These are phyloP conservation scores for Anthoscopus minutus DNA, from an alignment of 2,113 vertebrate genomes.

Conservation along the genomic window DNA sequence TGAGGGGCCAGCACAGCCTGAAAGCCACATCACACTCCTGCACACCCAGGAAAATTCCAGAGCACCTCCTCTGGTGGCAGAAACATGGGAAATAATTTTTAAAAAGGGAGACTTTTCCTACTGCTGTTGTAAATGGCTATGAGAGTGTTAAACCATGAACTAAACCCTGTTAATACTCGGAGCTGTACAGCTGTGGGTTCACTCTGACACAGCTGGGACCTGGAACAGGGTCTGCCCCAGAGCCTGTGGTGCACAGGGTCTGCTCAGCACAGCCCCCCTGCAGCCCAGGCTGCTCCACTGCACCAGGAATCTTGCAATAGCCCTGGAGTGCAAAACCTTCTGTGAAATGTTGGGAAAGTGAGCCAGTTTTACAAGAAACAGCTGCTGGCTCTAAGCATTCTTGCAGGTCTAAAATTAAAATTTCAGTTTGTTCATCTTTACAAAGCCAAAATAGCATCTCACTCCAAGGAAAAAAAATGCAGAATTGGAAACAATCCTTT, in stretches of 20 bases:
- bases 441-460: background rate
- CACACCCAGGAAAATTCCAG: background rate
- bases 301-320: background rate
- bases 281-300: background rate
- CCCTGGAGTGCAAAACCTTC: background rate
- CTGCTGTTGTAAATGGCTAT: background rate
- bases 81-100: background rate
- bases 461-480: background rate
- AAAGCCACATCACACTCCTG: too few species aligned
- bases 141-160: background rate
- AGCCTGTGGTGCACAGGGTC: background rate
- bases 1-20: background rate
- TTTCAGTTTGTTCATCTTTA: background rate
- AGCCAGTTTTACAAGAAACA: background rate
- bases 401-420: constrained; percentile 1
- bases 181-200: background rate
- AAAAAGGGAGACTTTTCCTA: background rate
- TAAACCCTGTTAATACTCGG: background rate
- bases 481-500: background rate
- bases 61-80: background rate
- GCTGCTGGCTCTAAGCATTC: background rate
- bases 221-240: background rate
- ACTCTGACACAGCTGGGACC: background rate
- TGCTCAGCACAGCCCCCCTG: background rate
- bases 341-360: background rate